These are phyloP conservation scores for Xestoiulus laeticollis DNA, from an alignment of 2,888 invertebrate genomes.

Conservation along the genomic window DNA sequence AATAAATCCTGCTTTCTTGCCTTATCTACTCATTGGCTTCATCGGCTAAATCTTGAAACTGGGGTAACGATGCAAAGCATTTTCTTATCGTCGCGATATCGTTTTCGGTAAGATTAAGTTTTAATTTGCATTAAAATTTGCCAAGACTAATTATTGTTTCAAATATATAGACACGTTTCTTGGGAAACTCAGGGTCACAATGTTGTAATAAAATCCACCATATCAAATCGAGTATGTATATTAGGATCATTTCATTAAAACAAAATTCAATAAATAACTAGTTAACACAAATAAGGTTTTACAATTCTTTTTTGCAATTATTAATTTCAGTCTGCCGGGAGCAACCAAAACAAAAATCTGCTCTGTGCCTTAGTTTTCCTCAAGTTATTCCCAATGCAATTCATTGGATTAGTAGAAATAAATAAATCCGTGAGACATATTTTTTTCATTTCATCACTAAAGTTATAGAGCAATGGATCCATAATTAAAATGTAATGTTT, in stretches of 20 bases:
- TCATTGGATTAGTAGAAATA: constrained; percentile 43
- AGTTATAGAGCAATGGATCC: neutral
- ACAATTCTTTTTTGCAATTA: neutral
- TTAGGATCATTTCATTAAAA: neutral
- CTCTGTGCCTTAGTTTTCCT: constrained; percentile 42
- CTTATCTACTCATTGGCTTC: constrained; percentile 14
- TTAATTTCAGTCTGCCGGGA: neutral
- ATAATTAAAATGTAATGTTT: neutral
- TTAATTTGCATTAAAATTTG: neutral
- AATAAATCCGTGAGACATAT: neutral
- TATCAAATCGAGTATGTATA: constrained; percentile 9
- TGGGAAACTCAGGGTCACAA: constrained; percentile 46
- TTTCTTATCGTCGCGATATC: neutral
- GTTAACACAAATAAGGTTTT: neutral
- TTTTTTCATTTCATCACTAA: neutral
- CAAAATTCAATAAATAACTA: no score
- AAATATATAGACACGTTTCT: neutral
- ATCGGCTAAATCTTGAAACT: neutral
- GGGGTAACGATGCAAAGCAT: constrained; percentile 31
- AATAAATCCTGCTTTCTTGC: constrained; percentile 2
- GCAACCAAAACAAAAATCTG: neutral
- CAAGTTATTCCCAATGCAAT: constrained; percentile 34
- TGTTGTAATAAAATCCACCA: constrained; percentile 44
- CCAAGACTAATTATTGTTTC: neutral
- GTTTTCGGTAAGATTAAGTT: constrained; percentile 36